Conservation (phyloP, 2,797 vertebrate species). For the Darevskia nairensis region DNA sequence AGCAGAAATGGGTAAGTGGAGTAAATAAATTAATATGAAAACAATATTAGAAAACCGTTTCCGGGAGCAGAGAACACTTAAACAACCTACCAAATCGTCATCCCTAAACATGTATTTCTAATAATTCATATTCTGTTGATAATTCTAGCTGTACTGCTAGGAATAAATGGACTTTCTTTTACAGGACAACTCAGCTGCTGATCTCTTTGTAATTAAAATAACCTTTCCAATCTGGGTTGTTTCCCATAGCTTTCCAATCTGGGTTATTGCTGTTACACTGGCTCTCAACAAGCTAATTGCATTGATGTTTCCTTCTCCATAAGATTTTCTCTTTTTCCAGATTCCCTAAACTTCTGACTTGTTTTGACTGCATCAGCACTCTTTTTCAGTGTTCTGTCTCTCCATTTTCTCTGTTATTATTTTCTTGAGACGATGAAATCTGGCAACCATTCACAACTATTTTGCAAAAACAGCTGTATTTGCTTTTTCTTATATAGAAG, state of each 20-base stretch:
- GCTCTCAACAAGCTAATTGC: background rate
- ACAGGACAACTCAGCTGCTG: background rate
- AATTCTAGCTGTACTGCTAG: background rate
- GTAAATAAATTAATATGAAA: background rate
- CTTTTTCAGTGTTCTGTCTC: background rate
- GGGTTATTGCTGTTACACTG: background rate
- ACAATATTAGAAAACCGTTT: background rate
- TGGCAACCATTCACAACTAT: background rate
- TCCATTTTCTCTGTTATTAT: background rate
- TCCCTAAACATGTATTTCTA: background rate
- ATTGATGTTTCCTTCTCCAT: background rate
- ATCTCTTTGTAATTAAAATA: background rate
- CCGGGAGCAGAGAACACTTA: background rate
- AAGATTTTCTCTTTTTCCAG: background rate
- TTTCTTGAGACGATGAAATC: background rate
- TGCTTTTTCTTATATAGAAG: slow-evolving; percentile 14
- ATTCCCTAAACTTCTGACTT: background rate
- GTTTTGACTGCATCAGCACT: slow-evolving; percentile 9
- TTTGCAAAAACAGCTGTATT: slow-evolving; percentile 13
- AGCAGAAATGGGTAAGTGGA: background rate
- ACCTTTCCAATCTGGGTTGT: background rate
- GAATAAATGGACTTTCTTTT: background rate
- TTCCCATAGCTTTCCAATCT: background rate
- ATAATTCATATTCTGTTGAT: background rate
- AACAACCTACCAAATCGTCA: background rate